Conservation (phyloP, 2,797 vertebrate genomes). For the Neostethus bicornis region DNA sequence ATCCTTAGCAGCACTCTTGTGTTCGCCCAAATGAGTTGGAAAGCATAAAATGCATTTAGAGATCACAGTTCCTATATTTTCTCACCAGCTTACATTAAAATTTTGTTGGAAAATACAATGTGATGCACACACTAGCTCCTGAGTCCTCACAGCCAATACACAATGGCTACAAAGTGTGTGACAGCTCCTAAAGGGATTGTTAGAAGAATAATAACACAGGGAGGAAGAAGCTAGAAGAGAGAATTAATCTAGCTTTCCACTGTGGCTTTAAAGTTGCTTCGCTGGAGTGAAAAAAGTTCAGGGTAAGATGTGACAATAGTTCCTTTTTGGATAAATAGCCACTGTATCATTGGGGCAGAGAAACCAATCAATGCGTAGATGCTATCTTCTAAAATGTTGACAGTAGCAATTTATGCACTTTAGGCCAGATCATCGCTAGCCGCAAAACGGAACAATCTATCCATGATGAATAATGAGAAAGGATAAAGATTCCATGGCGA, state of each 20-base stretch:
- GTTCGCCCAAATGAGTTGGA: slow-evolving; percentile 35
- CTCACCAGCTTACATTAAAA: slow-evolving; percentile 52
- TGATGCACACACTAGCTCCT: slow-evolving; percentile 39
- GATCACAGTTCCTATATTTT: slow-evolving; percentile 43
- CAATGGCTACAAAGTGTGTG: slow-evolving; percentile 76
- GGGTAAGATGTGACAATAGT: slow-evolving; percentile 59
- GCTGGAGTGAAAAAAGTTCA: slow-evolving; percentile 60
- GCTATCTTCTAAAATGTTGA: slow-evolving; percentile 71
- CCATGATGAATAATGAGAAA: slow-evolving; percentile 67
- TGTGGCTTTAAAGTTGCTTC: slow-evolving; percentile 73
- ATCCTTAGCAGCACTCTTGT: slow-evolving; percentile 4
- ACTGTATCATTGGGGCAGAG: slow-evolving; percentile 56
- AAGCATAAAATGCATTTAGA: slow-evolving; percentile 35
- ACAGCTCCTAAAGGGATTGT: slow-evolving; percentile 81
- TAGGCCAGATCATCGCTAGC: slow-evolving; percentile 67
- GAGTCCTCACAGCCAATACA: slow-evolving; percentile 66
- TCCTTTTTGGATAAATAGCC: slow-evolving; percentile 74
- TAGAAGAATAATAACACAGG: slow-evolving; percentile 76
- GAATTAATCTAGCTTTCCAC: slow-evolving; percentile 75
- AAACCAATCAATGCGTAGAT: slow-evolving; percentile 77
- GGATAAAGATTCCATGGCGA: slow-evolving; percentile 60
- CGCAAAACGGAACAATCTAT: slow-evolving; percentile 62
- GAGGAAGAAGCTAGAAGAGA: slow-evolving; percentile 67
- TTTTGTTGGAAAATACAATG: slow-evolving; percentile 61
- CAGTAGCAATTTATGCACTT: slow-evolving; percentile 69